Conservation (phyloP, 2,888 invertebrate species). For the Galeruca laticollis region DNA sequence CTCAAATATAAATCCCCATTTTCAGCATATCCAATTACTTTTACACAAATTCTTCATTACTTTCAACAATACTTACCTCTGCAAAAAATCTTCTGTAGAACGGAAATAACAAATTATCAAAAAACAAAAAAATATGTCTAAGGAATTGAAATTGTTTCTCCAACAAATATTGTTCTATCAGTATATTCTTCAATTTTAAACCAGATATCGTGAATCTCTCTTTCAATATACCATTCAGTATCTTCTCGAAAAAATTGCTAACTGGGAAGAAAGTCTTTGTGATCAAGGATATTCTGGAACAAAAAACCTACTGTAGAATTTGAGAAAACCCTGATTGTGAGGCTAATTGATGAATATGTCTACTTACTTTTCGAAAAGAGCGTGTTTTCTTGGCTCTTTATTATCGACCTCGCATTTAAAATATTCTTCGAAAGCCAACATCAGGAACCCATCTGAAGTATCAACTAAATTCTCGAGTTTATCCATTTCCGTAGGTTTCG, state of each 20-base stretch:
- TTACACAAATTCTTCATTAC: too few relatives aligned
- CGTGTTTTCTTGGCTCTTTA: constrained; percentile 25
- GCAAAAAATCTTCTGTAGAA: constrained; percentile 61
- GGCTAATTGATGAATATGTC: background rate
- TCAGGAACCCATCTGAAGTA: constrained; percentile 64
- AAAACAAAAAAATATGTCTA: constrained; percentile 61
- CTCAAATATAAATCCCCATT: too few relatives aligned
- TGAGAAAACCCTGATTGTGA: background rate
- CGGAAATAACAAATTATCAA: constrained; percentile 62
- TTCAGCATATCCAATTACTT: too few relatives aligned
- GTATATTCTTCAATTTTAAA: constrained; percentile 60
- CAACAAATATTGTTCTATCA: constrained; percentile 59
- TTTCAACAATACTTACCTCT: constrained; percentile 55
- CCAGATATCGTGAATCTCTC: constrained; percentile 61
- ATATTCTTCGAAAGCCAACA: constrained; percentile 66
- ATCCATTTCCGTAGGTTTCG: constrained; percentile 59
- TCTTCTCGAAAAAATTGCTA: constrained; percentile 58
- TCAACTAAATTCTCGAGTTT: constrained; percentile 61
- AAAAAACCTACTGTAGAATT: constrained; percentile 3
- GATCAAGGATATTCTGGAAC: constrained; percentile 58
- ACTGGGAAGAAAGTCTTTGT: constrained; percentile 59
- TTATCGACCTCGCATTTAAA: constrained; percentile 53
- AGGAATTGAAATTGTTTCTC: constrained; percentile 61
- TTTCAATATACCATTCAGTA: constrained; percentile 56
- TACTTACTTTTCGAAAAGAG: constrained; percentile 55